Conservation (phyloP, 1,140 invertebrate genomes). For the Hycleus phaleratus region DNA sequence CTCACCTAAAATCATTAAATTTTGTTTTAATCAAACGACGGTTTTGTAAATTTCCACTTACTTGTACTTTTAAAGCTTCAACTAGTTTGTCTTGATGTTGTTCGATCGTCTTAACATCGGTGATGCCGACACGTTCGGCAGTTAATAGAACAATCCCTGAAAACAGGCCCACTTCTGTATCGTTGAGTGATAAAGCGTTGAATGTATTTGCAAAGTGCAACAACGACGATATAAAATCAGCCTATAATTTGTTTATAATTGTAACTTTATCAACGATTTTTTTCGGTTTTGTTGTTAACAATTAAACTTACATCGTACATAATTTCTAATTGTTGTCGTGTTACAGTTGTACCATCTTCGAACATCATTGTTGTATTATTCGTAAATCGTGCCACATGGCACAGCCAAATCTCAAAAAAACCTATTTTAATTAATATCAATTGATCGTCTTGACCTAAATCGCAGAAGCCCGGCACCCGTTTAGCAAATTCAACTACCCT, state of each 20-base stretch:
- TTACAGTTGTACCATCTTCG: slow-evolving; percentile 83
- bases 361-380: slow-evolving; percentile 78
- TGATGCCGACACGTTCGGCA: slow-evolving; percentile 69
- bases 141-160: slow-evolving; percentile 79
- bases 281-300: background rate
- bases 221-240: slow-evolving; percentile 64
- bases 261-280: background rate
- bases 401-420: slow-evolving; percentile 95
- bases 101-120: slow-evolving; percentile 75
- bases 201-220: slow-evolving; percentile 74
- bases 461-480: slow-evolving; percentile 79
- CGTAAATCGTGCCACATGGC: slow-evolving; percentile 77
- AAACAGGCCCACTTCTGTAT: slow-evolving; percentile 86
- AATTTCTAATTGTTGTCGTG: slow-evolving; percentile 75
- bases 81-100: slow-evolving; percentile 75
- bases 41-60: slow-evolving; percentile 36
- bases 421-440: slow-evolving; percentile 90
- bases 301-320: slow-evolving; percentile 83
- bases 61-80: slow-evolving; percentile 75
- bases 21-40: background rate
- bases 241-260: slow-evolving; percentile 41
- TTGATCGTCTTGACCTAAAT: slow-evolving; percentile 86
- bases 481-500: slow-evolving; percentile 92
- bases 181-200: slow-evolving; percentile 71
- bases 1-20: slow-evolving; percentile 30